Conservation (phyloP, 2,113 vertebrate genomes). For the Nicator chloris region DNA sequence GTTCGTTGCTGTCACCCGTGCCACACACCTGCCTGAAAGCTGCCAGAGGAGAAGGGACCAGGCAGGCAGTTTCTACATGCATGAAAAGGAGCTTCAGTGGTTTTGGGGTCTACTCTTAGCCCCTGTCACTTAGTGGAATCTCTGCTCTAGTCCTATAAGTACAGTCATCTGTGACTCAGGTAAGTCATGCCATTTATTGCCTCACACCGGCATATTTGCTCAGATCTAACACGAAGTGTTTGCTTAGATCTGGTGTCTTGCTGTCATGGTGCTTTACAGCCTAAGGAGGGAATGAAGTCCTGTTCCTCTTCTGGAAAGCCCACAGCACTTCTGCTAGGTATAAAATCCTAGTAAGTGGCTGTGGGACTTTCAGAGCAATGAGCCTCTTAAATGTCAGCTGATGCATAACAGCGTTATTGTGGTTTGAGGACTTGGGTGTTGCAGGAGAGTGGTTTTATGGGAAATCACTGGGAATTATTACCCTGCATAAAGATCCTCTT, state of each 20-base stretch:
- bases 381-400: not conserved
- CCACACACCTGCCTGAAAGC: not conserved
- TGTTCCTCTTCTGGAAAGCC: not conserved
- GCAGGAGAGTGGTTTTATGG: not conserved
- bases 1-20: accelerated
- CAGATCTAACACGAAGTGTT: not conserved
- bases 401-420: not conserved
- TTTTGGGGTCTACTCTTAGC: not conserved
- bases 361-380: not conserved
- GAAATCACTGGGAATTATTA: not conserved
- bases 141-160: not conserved
- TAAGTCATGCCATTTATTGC: not conserved
- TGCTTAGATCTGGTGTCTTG: not conserved
- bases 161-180: not conserved
- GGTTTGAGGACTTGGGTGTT: not conserved
- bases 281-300: not conserved
- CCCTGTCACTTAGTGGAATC: not conserved
- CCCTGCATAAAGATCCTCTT: not conserved
- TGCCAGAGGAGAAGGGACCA: not conserved
- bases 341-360: not conserved
- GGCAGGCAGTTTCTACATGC: not conserved
- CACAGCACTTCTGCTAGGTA: not conserved
- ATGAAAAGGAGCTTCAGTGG: not conserved
- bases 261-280: not conserved
- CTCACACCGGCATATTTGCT: not conserved